Base-by-base conservation (phyloP, 2,888 invertebrate genomes). In the Hypselothyrea guttata region DNA sequence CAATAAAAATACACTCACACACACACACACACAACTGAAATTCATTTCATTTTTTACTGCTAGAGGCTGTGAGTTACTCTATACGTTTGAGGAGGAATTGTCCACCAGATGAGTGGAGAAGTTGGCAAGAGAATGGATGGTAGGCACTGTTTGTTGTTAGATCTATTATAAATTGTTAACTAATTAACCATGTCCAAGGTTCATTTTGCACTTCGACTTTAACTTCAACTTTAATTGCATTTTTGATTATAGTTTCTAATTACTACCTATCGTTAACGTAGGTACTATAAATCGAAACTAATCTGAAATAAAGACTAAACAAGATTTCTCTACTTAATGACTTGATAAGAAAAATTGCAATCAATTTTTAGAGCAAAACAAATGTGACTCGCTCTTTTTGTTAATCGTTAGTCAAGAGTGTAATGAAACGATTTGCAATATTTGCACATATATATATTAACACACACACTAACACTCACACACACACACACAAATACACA, bases 261-360 rank as follows among this genome's bases (percentile, higher is more conserved):
- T 44, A 28, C 16, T 27, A 16, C 22, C 31, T 37, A 42, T 18
- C 31, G 38, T 47, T 55, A 42, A 53, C 61, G 47, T 62, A 63
- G 40, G 55, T 64, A 42, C 22, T 64, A 45, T 53, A 58, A 62
- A 71, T 47, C 52, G 54, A 71, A 59, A 70, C 72, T 70, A 72
- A 70, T 72, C 68, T 70, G 68, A 70, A 70, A 49, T 73, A 58
- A 71, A 71, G 71, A 71, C 71, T 71, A 55, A 71, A 55, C 22
- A 57, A 16, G 58, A 78, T 62, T 73, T 81, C 75, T 82, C 71
- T 77, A 84, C 78, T 79, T 70, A 79, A 84, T 77, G 84, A 79
- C 78, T 78, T 77, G 22, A 22, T 22, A 22, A 66, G 34, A 61
- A 63, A 52, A 63, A 82, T 84, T 79, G 84, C 78, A 79, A 79